phyloP scores from a whole-genome alignment of 2,113 vertebrate species.

The Indri indri region DNA sequence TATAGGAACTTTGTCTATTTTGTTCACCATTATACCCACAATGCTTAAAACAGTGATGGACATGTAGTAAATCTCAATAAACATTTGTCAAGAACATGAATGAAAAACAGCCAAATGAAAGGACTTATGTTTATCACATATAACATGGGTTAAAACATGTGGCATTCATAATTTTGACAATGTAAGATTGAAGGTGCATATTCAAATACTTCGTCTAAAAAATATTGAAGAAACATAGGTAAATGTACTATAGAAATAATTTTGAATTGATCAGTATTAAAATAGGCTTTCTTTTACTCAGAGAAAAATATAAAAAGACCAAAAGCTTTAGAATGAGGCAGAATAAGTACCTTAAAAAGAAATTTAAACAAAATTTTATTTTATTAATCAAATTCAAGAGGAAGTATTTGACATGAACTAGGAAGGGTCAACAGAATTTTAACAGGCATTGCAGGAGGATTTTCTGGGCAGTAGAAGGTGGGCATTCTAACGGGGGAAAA shows the following conservation, averaged over 20 bases:
- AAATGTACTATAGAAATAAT: constrained; percentile 17
- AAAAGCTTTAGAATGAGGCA: background rate
- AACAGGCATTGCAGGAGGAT: background rate
- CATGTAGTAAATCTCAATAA: background rate
- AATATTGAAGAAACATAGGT: background rate
- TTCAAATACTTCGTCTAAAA: background rate
- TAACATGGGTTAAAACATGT: background rate
- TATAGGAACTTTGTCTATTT: background rate
- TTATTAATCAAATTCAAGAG: background rate
- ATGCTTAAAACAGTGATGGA: background rate
- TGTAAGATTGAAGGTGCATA: background rate
- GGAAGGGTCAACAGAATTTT: background rate
- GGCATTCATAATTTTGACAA: constrained; percentile 34
- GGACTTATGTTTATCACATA: background rate
- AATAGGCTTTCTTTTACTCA: background rate
- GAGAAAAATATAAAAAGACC: background rate
- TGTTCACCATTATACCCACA: background rate
- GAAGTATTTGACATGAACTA: background rate
- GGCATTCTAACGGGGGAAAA: background rate
- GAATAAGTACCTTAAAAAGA: background rate
- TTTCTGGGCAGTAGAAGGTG: background rate
- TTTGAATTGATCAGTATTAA: constrained; percentile 19
- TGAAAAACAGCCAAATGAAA: background rate
- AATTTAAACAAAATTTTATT: constrained; percentile 28
- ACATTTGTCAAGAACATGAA: background rate